These are phyloP conservation scores for Asbolus verrucosus DNA, from an alignment of 1,140 invertebrate genomes.

Conservation along the genomic window DNA sequence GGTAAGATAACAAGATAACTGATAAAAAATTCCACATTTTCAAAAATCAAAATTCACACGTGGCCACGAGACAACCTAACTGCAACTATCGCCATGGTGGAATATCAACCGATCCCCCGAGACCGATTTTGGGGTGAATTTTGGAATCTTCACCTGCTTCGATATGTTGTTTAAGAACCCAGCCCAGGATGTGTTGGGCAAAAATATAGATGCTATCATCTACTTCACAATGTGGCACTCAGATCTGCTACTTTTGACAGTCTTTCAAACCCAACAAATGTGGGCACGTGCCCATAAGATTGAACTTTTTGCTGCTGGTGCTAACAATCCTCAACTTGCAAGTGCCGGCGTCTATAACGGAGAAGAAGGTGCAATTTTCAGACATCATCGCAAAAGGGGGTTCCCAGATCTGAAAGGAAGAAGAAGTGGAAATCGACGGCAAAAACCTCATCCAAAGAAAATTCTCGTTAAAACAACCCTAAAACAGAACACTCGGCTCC, in stretches of 20 bases:
- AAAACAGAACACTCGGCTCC: no score
- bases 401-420: no score
- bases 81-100: neutral
- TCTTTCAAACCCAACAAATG: constrained; percentile 66
- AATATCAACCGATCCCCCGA: neutral
- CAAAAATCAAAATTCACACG: no score
- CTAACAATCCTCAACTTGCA: constrained; percentile 65
- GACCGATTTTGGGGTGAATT: constrained; percentile 82
- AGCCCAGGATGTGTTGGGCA: constrained; percentile 67
- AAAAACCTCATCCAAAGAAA: no score
- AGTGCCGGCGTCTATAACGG: constrained; percentile 65
- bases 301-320: constrained; percentile 67
- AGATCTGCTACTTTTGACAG: constrained; percentile 77
- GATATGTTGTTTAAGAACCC: constrained; percentile 79
- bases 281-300: constrained; percentile 67
- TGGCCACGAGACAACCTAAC: neutral
- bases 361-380: no score
- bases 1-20: no score
- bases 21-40: no score
- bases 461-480: no score
- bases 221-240: constrained; percentile 81
- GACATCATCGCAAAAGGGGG: no score
- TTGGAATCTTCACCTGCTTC: constrained; percentile 82
- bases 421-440: no score
- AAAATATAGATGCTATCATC: constrained; percentile 72